These are phyloP conservation scores for Drosophila obscura DNA, from an alignment of 1,140 invertebrate species.

Conservation along the genomic window DNA sequence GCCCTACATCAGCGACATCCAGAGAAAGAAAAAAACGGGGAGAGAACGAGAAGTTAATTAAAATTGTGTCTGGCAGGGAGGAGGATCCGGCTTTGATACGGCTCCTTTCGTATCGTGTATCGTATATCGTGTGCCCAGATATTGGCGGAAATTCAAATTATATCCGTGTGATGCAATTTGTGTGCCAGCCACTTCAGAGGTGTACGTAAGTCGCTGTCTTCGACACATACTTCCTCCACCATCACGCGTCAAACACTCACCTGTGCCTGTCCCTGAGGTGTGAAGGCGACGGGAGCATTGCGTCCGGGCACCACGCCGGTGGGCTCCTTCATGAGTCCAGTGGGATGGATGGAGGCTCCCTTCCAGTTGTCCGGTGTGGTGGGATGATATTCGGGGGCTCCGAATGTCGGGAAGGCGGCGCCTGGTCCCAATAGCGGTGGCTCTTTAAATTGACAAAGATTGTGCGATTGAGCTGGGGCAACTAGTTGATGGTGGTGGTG, in stretches of 20 bases:
- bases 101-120: background rate
- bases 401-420: constrained; percentile 80
- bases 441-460: constrained; percentile 84
- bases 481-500: constrained; percentile 74
- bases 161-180: constrained; percentile 5
- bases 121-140: constrained; percentile 18
- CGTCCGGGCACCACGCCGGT: constrained; percentile 78
- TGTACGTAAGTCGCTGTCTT: background rate
- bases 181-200: background rate
- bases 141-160: constrained; percentile 37
- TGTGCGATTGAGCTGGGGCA: constrained; percentile 79
- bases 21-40: constrained; percentile 6
- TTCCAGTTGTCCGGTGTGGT: constrained; percentile 83
- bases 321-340: constrained; percentile 83
- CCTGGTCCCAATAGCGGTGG: constrained; percentile 83
- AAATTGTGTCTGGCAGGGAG: constrained; percentile 49
- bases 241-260: constrained; percentile 46
- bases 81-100: constrained; percentile 5
- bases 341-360: constrained; percentile 77
- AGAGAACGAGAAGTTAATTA: constrained; percentile 61
- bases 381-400: constrained; percentile 82
- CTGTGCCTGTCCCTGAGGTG: constrained; percentile 80
- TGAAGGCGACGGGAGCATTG: constrained; percentile 80
- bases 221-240: background rate
- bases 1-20: constrained; percentile 84